A percentile compares a stretch with the other conserved stretches of the same genome.
These are phyloP conservation scores for Pomatorhinus ruficollis DNA, from an alignment of 2,113 vertebrate genomes.

Conservation along the genomic window DNA sequence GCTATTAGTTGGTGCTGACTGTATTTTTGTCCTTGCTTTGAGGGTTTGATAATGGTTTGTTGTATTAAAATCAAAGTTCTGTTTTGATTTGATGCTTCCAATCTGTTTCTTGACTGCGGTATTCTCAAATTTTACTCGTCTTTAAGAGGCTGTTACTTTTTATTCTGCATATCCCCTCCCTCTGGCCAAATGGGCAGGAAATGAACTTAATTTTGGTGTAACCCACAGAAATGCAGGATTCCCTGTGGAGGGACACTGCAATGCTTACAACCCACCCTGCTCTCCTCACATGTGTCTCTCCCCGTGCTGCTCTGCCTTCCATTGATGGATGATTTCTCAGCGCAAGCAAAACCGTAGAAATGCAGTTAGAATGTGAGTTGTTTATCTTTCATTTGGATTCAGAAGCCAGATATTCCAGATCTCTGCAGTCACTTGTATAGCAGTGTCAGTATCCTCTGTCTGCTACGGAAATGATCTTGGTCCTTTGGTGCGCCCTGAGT, in stretches of 20 bases:
- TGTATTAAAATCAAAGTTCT: neutral
- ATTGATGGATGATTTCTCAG: neutral
- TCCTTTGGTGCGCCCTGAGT: neutral
- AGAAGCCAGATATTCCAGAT: neutral
- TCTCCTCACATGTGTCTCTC: neutral
- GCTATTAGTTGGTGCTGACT: neutral
- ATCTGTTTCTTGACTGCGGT: neutral
- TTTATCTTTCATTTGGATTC: neutral
- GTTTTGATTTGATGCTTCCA: neutral
- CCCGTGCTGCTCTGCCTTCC: accelerated
- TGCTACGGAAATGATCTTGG: neutral
- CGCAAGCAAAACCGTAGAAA: neutral
- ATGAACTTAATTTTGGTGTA: neutral
- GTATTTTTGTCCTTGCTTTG: neutral
- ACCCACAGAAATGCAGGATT: neutral
- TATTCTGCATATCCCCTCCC: neutral
- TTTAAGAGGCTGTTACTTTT: neutral
- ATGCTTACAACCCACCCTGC: neutral
- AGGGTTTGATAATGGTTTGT: neutral
- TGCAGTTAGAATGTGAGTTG: neutral
- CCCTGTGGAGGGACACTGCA: accelerated
- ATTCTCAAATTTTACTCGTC: neutral
- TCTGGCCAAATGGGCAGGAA: neutral
- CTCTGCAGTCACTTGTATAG: neutral
- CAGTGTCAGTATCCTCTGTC: neutral